Evolutionary conservation across 1,140 invertebrate species (phyloP), one percentile per base, ranked within the genome.

Genomic region (Pomacea maculata): DNA sequence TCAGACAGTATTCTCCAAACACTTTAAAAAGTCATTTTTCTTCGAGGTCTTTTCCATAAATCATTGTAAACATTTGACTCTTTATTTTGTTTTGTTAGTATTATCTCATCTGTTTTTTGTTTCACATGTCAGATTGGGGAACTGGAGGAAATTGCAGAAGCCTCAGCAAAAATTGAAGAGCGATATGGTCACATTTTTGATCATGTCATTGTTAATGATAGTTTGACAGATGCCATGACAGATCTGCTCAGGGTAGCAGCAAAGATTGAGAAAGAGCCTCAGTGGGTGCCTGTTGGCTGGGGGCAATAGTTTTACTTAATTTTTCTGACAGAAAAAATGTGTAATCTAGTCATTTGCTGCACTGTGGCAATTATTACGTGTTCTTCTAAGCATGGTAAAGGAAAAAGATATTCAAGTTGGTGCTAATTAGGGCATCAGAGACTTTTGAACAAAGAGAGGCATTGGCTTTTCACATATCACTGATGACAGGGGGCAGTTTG

Each of bases 251-350:
- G 97, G 89, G 96, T 97, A 1, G 92, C 99, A 74, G 96, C 99
- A 83, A 92, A 94, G 21, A 94, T 99, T 74, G 96, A 95, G 79
- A 97, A 95, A 64, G 96, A 99, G 90, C 95, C 98, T 88, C 98
- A 99, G 92, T 99, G 98, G 98, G 97, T 99, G 57, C 98, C 98
- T 12, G 96, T 98, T 34, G 97, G 97, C 88, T 99, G 98, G 98
- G 97, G 98, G 76, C 98, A 98, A 91, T 89, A 82, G 85, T 75
- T 61, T 34, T 17, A n/a, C 21, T 34, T n/a, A 15, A 76, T 34
- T n/a, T 76, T 61, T 1, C 29, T 61, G 29, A 19, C 19, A 45
- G 34, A 0, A 45, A 45, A 45, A 45, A 2, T 45, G 34, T 45
- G 34, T 45, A 45, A 45, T 45, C 34, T 45, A 45, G 34, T 45